Base-by-base conservation (phyloP, 2,797 vertebrate genomes). In the Catostomus latipinnis region DNA sequence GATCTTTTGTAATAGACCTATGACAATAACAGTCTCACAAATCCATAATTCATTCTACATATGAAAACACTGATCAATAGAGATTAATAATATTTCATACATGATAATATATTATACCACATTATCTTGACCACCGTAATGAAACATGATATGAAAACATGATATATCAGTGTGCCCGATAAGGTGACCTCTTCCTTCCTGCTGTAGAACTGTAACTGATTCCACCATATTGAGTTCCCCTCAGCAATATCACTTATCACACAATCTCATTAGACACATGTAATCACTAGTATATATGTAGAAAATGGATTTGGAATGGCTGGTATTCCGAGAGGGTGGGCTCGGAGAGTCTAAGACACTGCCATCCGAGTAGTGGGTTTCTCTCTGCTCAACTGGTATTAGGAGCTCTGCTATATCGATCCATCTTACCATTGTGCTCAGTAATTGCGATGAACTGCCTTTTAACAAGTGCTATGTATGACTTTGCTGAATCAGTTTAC, bases 221-320 rank as follows among this genome's bases (percentile, higher is more conserved):
- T 89, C 74, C 78, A 81, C 72, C 82, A 89, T 89, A 91, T 93
- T 93, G 87, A 86, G 78, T 93, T 93, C 86, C 90, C 89, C 88
- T 89, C 84, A 88, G 83, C 87, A 86, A 90, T 91, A 93, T 93
- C 92, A 81, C 80, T 89, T 93, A 92, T 91, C 94, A 83, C 77
- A 82, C 86, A 93, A 94, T 94, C 90, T 89, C 88, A 92, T 93
- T 93, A 93, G 85, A 86, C 83, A 87, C 66, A 6, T 88, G 86
- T 92, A 93, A 92, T 93, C 89, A 93, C 92, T 92, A 92, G 91
- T 93, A 92, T 92, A 93, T 93, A 93, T 92, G 90, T 92, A 92
- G 91, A 92, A 18, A 93, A 94, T 94, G 91, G 91, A 92, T 93
- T 93, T 84, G 85, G 89, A 88, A 93, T 91, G 89, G 90, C 92